Base-by-base conservation (phyloP, 2,888 invertebrate species). In the Lithophane leautieri region DNA sequence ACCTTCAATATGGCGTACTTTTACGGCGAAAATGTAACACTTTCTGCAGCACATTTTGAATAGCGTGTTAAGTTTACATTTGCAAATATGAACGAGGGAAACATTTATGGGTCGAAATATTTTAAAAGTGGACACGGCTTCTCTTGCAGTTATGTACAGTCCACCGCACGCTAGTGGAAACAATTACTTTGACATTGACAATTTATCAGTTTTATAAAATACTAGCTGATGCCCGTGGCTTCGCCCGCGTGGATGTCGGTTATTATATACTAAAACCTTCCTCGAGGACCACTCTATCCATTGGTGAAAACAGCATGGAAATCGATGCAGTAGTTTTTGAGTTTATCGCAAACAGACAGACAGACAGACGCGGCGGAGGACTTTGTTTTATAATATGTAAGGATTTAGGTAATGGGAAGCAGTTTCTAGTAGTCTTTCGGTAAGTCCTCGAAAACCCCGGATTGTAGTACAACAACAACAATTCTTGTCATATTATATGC, bases 1-100 rank as follows among this genome's bases (percentile, higher is more conserved):
- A 72, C 56, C 78, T 67, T 74, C 58, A 56, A 68, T 63, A 72
- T 47, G 44, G 66, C 63, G 58, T 50, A 74, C 47, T 65, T 68
- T 74, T 62, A 44, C 22, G 42, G 54, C 9, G 58, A 67, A 65
- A 69, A 67, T 72, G 50, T 84, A 28, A 68, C 56, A 34, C 16
- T 71, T 71, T 62, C 54, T 22, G 47, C 22, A 42, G 66, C 52
- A 54, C 34, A 74, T 58, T 60, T 50, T 72, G 62, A 63, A 76
- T 40, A 25, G 71, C 62, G 66, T 74, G 65, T 62, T 58, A 62
- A 72, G 34, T 44, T 65, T 28, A 58, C 61, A 44, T n/a, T 68
- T 61, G 52, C 12, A 28, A 78, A 71, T 56, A 44, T 50, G 22
- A 44, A 77, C 40, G 50, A 34, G 50, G 40, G 1, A 54, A 14